phyloP scores from a whole-genome alignment of 2,888 invertebrate genomes.

The Heliconius cydno region DNA sequence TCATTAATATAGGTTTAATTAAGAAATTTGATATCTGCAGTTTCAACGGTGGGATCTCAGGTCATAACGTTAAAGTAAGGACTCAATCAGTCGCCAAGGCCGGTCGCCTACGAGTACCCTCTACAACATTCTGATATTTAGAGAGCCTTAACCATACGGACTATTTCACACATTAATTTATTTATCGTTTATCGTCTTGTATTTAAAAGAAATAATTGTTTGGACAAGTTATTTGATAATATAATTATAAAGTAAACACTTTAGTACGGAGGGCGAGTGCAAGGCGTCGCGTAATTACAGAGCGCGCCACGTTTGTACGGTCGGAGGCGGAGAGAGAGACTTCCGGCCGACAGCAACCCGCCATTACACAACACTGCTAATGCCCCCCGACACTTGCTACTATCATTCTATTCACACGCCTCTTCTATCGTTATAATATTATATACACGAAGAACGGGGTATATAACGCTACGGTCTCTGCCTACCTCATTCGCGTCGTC shows the following conservation, averaged over 20 bases:
- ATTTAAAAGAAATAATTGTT: not conserved
- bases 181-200: not conserved
- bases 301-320: not conserved
- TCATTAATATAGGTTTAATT: too few species aligned
- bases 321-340: conserved; percentile 4
- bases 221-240: not conserved
- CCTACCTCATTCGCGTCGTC: not conserved
- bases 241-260: not conserved
- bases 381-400: conserved; percentile 29
- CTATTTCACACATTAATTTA: not conserved
- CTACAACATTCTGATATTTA: too few species aligned
- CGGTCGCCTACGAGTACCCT: not conserved
- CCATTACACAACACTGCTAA: conserved; percentile 35
- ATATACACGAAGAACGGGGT: too few species aligned
- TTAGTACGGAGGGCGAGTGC: not conserved
- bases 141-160: not conserved
- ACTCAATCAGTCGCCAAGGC: not conserved
- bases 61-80: not conserved
- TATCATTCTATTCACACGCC: conserved; percentile 29
- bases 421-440: not conserved
- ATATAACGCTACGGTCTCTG: not conserved
- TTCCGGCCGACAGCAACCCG: conserved; percentile 23
- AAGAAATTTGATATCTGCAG: too few species aligned
- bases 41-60: too few species aligned
- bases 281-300: conserved; percentile 21